phyloP scores from a whole-genome alignment of 2,113 vertebrate genomes.

The Terrapene triunguis region DNA sequence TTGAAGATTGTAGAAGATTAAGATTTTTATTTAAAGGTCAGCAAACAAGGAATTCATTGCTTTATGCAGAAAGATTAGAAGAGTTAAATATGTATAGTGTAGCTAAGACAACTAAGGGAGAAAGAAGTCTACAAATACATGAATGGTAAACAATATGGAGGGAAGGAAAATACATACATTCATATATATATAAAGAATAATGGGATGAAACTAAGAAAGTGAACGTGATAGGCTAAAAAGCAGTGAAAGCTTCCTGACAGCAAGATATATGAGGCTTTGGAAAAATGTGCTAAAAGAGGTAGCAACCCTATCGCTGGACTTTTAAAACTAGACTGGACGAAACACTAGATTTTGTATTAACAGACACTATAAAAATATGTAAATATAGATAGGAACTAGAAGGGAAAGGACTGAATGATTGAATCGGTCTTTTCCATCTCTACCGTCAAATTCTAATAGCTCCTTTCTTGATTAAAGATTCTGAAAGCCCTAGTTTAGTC shows the following conservation, averaged over 20 bases:
- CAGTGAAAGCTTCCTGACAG: not conserved
- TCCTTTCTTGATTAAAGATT: not conserved
- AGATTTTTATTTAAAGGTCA: not conserved
- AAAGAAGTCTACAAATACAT: not conserved
- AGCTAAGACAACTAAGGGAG: not conserved
- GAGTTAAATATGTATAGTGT: not conserved
- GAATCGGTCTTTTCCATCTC: not conserved
- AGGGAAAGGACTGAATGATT: not conserved
- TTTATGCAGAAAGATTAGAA: not conserved
- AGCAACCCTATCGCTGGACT: too few relatives aligned
- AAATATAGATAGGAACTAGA: not conserved
- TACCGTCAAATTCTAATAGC: not conserved
- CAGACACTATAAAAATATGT: not conserved
- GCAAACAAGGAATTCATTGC: not conserved
- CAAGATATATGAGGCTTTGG: not conserved
- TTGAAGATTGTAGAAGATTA: not conserved
- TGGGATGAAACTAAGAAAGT: not conserved
- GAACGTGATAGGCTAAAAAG: not conserved
- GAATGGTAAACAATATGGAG: not conserved
- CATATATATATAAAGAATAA: not conserved
- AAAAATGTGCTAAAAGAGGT: not conserved
- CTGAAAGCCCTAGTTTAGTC: not conserved
- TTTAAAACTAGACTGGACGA: not conserved
- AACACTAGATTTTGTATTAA: too few relatives aligned
- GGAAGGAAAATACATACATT: not conserved